These are phyloP conservation scores for Drosophila mayri DNA, from an alignment of 1,140 invertebrate species.

Conservation along the genomic window DNA sequence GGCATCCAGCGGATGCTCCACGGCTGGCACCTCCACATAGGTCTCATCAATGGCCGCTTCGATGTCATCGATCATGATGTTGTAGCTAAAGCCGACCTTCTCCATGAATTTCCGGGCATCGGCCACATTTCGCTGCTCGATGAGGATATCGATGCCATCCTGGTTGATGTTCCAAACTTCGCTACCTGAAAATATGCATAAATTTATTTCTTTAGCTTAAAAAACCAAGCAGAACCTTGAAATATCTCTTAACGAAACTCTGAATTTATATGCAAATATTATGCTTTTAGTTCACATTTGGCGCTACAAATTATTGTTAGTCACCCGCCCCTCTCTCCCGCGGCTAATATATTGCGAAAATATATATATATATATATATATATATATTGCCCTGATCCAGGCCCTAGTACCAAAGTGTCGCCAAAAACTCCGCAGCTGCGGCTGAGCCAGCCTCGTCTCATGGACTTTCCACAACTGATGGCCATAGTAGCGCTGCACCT, in stretches of 20 bases:
- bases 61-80: constrained; percentile 90
- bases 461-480: constrained; percentile 79
- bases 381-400: background rate
- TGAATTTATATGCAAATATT: constrained; percentile 1
- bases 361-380: background rate
- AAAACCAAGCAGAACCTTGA: background rate
- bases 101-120: constrained; percentile 87
- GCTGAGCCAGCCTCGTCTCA: constrained; percentile 56
- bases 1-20: constrained; percentile 75
- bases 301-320: background rate
- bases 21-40: constrained; percentile 87
- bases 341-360: no score
- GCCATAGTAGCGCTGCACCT: constrained; percentile 69
- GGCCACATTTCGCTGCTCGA: constrained; percentile 87
- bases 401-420: constrained; percentile 61
- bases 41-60: constrained; percentile 91
- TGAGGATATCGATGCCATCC: constrained; percentile 86
- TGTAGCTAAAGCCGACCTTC: constrained; percentile 87
- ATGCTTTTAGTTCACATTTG: constrained; percentile 1
- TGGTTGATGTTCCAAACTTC: constrained; percentile 84
- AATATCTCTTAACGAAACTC: background rate
- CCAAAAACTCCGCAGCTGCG: constrained; percentile 54
- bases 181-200: constrained; percentile 43
- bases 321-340: background rate
- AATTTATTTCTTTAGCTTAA: background rate